These are phyloP conservation scores for Eucera pruinosa DNA, from an alignment of 2,888 invertebrate species.

Conservation along the genomic window DNA sequence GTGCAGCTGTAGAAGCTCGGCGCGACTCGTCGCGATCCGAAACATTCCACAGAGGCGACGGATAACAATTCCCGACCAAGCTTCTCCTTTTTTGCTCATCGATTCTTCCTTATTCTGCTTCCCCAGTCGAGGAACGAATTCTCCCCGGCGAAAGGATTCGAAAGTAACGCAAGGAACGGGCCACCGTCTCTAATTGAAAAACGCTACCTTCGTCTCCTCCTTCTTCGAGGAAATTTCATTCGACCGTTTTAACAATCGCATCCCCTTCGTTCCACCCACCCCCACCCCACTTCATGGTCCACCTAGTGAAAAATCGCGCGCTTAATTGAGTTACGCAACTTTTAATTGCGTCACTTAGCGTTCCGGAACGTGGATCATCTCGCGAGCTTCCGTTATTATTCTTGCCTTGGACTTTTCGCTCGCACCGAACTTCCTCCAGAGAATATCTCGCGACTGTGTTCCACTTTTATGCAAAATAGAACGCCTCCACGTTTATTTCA, in stretches of 20 bases:
- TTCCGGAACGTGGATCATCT: conserved; percentile 34
- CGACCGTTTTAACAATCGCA: conserved; percentile 60
- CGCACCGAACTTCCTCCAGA: background rate
- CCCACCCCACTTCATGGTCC: background rate
- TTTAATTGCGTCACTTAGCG: conserved; percentile 47
- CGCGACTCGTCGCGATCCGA: conserved; percentile 28
- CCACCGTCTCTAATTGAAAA: conserved; percentile 64
- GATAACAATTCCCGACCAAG: conserved; percentile 38
- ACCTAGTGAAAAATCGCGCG: conserved; percentile 47
- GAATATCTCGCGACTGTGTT: background rate
- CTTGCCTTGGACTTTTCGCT: conserved; percentile 1
- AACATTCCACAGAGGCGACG: conserved; percentile 28
- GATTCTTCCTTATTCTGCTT: conserved; percentile 36
- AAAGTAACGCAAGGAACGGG: conserved; percentile 47
- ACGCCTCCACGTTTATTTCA: conserved; percentile 6
- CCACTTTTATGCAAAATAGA: conserved; percentile 11
- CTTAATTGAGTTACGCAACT: conserved; percentile 59
- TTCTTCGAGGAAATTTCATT: conserved; percentile 51
- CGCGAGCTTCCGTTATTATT: conserved; percentile 10
- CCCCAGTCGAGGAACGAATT: conserved; percentile 28
- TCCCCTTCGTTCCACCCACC: background rate
- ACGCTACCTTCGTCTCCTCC: conserved; percentile 4
- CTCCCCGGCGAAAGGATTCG: conserved; percentile 47
- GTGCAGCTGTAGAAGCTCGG: conserved; percentile 34
- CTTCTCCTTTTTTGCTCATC: conserved; percentile 32